phyloP scores from a whole-genome alignment of 2,113 vertebrate species.

The Charina bottae region DNA sequence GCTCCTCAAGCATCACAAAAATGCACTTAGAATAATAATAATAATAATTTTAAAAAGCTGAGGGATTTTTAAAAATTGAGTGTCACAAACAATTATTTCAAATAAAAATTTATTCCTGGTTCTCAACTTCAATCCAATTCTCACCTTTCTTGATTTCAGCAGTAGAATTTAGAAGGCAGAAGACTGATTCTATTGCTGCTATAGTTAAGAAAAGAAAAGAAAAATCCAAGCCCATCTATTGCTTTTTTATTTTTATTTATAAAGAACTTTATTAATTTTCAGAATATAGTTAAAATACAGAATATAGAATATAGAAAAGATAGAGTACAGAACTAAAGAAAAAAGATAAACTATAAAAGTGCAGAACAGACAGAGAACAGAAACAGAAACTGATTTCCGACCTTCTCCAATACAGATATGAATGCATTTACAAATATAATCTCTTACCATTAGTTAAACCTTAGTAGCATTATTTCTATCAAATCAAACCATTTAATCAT shows the following conservation, averaged over 20 bases:
- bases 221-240: not conserved
- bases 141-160: not conserved
- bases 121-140: not conserved
- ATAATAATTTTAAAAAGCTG: not conserved
- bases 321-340: too few species aligned
- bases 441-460: too few species aligned
- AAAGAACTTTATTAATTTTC: too few species aligned
- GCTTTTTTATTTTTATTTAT: not conserved
- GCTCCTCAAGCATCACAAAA: not conserved
- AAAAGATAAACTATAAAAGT: too few species aligned
- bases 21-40: not conserved
- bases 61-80: not conserved
- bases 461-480: too few species aligned
- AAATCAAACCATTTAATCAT: too few species aligned
- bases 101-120: not conserved
- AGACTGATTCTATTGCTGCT: not conserved
- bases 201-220: not conserved
- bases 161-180: not conserved
- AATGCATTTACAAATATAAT: too few species aligned
- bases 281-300: too few species aligned
- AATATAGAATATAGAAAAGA: too few species aligned
- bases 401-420: too few species aligned
- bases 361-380: too few species aligned
- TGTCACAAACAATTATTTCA: not conserved
- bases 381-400: too few species aligned